These are phyloP conservation scores for Erebia epiphron DNA, from an alignment of 2,888 invertebrate species.

Conservation along the genomic window DNA sequence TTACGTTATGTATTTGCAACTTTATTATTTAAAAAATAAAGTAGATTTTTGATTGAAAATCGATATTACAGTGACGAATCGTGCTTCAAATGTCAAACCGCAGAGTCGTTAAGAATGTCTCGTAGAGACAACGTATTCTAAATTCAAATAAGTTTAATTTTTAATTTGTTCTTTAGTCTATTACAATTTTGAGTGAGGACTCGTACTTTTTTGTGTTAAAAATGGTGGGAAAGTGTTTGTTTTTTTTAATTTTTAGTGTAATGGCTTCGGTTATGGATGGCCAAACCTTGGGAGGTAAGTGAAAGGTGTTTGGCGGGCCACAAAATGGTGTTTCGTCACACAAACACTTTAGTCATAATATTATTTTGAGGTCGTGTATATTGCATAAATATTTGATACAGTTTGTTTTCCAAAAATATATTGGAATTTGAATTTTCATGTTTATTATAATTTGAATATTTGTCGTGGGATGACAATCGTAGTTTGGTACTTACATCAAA, in stretches of 20 bases:
- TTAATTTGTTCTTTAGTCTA: conserved; percentile 22
- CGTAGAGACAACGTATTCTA: conserved; percentile 51
- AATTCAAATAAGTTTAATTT: conserved; percentile 45
- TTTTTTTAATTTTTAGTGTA: conserved; percentile 51
- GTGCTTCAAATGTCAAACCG: conserved; percentile 56
- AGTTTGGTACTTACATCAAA: neutral
- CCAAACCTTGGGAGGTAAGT: conserved; percentile 76
- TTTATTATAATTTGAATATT: neutral
- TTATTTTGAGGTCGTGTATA: conserved; percentile 19
- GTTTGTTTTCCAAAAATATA: neutral
- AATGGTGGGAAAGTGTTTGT: conserved; percentile 57
- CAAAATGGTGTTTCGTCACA: conserved; percentile 14
- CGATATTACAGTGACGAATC: conserved; percentile 45
- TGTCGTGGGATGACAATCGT: neutral
- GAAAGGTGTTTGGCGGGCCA: conserved; percentile 61
- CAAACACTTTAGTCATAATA: conserved; percentile 19
- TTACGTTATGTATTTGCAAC: conserved; percentile 28
- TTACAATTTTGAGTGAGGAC: conserved; percentile 13
- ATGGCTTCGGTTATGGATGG: conserved; percentile 61
- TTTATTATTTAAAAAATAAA: neutral
- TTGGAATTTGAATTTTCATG: too few species aligned
- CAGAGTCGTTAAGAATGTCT: conserved; percentile 53
- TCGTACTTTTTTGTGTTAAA: conserved; percentile 35
- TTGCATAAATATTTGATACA: conserved; percentile 6
- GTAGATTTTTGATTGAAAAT: conserved; percentile 35